Base-by-base conservation (phyloP, 2,113 vertebrate genomes). In the Lepisosteus oculatus region DNA sequence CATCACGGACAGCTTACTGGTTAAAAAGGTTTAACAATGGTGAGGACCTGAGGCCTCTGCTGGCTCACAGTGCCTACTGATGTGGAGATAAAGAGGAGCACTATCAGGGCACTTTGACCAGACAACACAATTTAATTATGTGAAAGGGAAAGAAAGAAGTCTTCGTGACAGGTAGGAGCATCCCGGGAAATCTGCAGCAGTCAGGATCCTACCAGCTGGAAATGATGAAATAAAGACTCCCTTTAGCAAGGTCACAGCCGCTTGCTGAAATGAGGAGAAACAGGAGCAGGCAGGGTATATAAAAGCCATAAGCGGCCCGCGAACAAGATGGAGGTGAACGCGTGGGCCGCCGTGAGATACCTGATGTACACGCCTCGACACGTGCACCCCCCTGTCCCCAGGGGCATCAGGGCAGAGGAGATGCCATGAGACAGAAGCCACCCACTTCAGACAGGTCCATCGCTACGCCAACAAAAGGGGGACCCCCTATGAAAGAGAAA, bases 71-170 rank as follows among this genome's bases (percentile, higher is more conserved):
- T 67, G 13, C 42, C 55, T 69, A 73, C 56, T 68, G 74, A 67
- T 68, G 77, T 68, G 29, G 65, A 68, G 67, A 74, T 76, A 68
- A 72, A 75, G 71, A 64, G 75, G 41, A 66, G 64, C 47, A 57
- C 17, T 43, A 59, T 61, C 67, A 6, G 74, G 65, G 68, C 68
- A 75, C 74, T 76, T 73, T 73, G 68, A 73, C 77, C 68, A 54
- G 74, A 70, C 72, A 71, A 72, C 71, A 59, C 12, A 43, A 65
- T 76, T 73, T 79, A 79, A 79, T 73, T 76, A 76, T 68, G 74
- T 71, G 77, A 74, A 79, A 76, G 76, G 68, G 71, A 73, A 72
- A 43, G 71, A 78, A 51, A 73, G 55, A 71, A 75, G 68, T 12
- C 41, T 14, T 8, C 64, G 59, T 70, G 71, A 73, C 67, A 77